Evolutionary conservation across 2,888 invertebrate genomes (phyloP), one percentile per base, ranked within the genome.

Genomic region (Hymenopus coronatus): DNA sequence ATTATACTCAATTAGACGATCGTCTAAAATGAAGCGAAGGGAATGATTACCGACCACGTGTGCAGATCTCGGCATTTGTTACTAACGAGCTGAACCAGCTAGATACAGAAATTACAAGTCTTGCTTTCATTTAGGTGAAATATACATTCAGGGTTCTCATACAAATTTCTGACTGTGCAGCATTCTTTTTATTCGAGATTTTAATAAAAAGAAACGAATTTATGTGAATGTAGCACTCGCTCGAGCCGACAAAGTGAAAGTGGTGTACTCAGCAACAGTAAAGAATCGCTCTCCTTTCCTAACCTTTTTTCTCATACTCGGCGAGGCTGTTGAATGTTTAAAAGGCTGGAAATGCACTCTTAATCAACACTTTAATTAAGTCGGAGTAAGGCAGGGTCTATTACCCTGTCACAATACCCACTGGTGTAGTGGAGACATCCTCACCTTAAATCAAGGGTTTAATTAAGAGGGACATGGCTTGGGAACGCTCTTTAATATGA

Each of bases 251-350:
- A 40, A 40, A 70, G 20, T 25, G 54, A 70, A 70, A 70, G 54
- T 25, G 54, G 15, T 70, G 54, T 20, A 20, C 6, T 70, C 54
- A 70, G 54, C 54, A 70, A 40, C 40, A 40, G 40, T 40, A 40
- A 70, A 70, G 54, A 70, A 70, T 70, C 54, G 20, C 20, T 70
- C 54, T 70, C 54, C 54, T 70, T 70, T 25, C 54, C 20, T 70
- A 70, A 70, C 25, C 1, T 70, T n/a, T 25, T 54, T 85, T 28
- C 46, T 12, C 46, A 20, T 70, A 70, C 54, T 20, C 54, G 54
- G 54, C 54, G 9, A 85, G 33, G 85, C 85, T 85, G 85, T 85
- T 85, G 85, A 85, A 85, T 85, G 46, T 85, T 85, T n/a, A 85
- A 70, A 85, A 85, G 25, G 9, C 85, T 85, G 40, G 85, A 46